Conservation (phyloP, 2,888 invertebrate species). For the Apodemia mormo region DNA sequence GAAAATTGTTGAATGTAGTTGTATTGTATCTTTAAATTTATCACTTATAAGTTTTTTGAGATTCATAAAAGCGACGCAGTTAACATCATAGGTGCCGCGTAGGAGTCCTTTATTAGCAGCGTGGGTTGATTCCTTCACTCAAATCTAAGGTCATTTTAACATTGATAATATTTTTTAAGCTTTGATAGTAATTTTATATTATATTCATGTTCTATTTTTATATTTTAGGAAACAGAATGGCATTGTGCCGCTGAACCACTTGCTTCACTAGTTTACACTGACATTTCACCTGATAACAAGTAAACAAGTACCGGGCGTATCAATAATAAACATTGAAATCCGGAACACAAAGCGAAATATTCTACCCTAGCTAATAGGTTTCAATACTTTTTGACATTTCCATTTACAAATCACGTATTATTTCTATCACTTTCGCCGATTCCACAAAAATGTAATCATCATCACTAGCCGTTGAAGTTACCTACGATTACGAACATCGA, state of each 20-base stretch:
- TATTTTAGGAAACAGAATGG: conserved; percentile 44
- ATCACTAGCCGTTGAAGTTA: conserved; percentile 50
- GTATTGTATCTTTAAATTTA: background rate
- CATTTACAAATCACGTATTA: conserved; percentile 60
- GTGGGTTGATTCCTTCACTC: conserved; percentile 69
- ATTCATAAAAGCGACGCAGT: conserved; percentile 27
- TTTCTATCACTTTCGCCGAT: conserved; percentile 46
- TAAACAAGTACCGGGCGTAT: conserved; percentile 72
- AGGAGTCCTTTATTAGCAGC: conserved; percentile 72
- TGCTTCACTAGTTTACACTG: conserved; percentile 44
- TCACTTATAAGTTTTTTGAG: background rate
- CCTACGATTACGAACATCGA: conserved; percentile 22
- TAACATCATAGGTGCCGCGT: conserved; percentile 55
- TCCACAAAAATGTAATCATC: conserved; percentile 17
- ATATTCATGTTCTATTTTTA: conserved; percentile 49
- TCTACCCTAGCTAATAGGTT: conserved; percentile 42
- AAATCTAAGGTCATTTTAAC: conserved; percentile 66
- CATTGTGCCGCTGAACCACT: conserved; percentile 48
- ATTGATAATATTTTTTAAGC: conserved; percentile 48
- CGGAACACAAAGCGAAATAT: conserved; percentile 56
- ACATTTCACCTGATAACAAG: conserved; percentile 50
- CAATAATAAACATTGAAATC: conserved; percentile 44
- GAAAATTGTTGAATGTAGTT: too few relatives aligned
- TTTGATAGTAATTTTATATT: conserved; percentile 45
- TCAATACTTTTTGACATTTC: conserved; percentile 53